Evolutionary conservation across 2,113 vertebrate genomes (phyloP).

Genomic region (Pseudopipra pipra): DNA sequence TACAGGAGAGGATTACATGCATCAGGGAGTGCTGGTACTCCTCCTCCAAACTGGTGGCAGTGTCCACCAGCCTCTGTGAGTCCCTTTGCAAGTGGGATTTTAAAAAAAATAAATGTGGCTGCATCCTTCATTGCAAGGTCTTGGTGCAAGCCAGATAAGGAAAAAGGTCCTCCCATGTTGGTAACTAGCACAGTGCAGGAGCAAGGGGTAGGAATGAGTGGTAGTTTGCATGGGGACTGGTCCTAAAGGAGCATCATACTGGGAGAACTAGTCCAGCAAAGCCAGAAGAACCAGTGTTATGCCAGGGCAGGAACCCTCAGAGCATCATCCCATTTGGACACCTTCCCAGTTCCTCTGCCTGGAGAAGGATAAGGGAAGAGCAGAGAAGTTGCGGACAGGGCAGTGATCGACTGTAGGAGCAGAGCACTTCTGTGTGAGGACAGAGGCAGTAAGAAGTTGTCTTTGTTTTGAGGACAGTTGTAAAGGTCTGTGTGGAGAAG

Average conservation of each 20-base stretch:
- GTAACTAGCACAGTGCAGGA: background rate
- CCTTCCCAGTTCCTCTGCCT: background rate
- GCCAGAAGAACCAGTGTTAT: background rate
- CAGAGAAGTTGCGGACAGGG: background rate
- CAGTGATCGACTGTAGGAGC: rapidly evolving
- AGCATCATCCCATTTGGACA: background rate
- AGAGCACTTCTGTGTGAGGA: background rate
- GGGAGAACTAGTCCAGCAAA: background rate
- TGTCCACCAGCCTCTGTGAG: background rate
- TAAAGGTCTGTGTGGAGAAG: background rate
- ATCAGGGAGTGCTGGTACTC: background rate
- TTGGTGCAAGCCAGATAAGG: background rate
- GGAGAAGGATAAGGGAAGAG: background rate
- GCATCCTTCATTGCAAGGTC: background rate
- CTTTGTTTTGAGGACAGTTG: background rate
- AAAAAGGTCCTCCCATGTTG: background rate
- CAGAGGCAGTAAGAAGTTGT: background rate
- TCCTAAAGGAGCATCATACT: background rate
- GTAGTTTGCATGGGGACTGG: background rate
- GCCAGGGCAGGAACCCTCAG: background rate
- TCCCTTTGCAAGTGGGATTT: background rate
- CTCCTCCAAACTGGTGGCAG: background rate
- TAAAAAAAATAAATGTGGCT: background rate
- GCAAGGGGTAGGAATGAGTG: rapidly evolving
- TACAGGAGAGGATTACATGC: background rate